Evolutionary conservation across 2,888 invertebrate genomes (phyloP).

Genomic region (Apotomis turbidana): DNA sequence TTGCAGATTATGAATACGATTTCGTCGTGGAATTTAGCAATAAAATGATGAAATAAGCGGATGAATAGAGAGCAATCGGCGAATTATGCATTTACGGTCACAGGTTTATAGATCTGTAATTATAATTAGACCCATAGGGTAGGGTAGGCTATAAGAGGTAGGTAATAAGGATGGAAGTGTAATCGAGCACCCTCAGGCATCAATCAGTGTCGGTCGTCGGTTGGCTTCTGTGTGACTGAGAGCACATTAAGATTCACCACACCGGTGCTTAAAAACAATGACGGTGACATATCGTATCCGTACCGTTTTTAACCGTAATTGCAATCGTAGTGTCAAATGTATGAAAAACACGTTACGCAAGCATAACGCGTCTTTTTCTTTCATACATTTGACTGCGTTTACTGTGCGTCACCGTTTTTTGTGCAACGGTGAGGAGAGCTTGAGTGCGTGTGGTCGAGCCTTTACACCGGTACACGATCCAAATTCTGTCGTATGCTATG

Average conservation of each 20-base stretch:
- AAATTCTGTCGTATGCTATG: slow-evolving; percentile 53
- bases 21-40: slow-evolving; percentile 6
- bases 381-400: no score
- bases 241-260: background rate
- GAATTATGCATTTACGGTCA: slow-evolving; percentile 59
- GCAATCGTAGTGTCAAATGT: no score
- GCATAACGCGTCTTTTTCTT: no score
- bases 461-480: slow-evolving; percentile 51
- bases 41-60: slow-evolving; percentile 29
- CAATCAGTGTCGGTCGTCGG: slow-evolving; percentile 60
- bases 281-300: background rate
- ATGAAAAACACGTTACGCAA: no score
- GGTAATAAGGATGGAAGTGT: slow-evolving; percentile 60
- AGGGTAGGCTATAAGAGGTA: slow-evolving; percentile 60
- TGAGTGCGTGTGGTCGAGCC: no score
- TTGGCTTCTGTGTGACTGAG: slow-evolving; percentile 64
- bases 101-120: slow-evolving; percentile 51
- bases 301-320: background rate
- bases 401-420: no score
- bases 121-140: slow-evolving; percentile 62
- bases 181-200: slow-evolving; percentile 63
- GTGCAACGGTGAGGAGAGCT: no score
- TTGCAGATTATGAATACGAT: slow-evolving; percentile 42
- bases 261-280: no score
- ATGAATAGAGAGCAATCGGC: slow-evolving; percentile 51